Percentiles rank a stretch among this genome's conserved stretches.
These are phyloP conservation scores for Heliopora coerulea DNA, from an alignment of 92 coral and sea anemone species.

Conservation along the genomic window DNA sequence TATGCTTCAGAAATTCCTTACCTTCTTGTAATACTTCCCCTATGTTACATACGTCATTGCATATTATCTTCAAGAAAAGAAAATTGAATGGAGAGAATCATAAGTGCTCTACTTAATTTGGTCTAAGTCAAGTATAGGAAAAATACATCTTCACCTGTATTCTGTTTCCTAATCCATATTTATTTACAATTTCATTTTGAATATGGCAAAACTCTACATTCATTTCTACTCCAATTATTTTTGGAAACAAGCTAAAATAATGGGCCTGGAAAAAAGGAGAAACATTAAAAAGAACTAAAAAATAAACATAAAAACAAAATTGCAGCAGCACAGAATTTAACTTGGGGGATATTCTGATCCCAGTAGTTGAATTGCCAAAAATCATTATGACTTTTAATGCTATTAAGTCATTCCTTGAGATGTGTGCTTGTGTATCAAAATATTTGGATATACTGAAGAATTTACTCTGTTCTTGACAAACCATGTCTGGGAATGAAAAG, in stretches of 20 bases:
- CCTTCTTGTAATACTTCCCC: slow-evolving; percentile 33
- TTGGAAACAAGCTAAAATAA: slow-evolving; percentile 57
- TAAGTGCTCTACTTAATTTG: too few species aligned
- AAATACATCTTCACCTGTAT: slow-evolving; percentile 53
- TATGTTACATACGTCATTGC: slow-evolving; percentile 69
- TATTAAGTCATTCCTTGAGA: too few species aligned
- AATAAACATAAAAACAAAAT: not conserved
- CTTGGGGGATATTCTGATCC: too few species aligned
- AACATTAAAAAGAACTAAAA: not conserved
- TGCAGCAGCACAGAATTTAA: too few species aligned
- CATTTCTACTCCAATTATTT: slow-evolving; percentile 77
- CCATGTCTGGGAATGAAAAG: too few species aligned
- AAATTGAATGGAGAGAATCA: not conserved
- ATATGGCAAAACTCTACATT: slow-evolving; percentile 62
- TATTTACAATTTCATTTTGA: slow-evolving; percentile 60
- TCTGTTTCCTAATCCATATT: slow-evolving; percentile 59
- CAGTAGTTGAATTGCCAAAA: too few species aligned
- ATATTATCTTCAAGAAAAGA: slow-evolving; percentile 50
- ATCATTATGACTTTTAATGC: too few species aligned
- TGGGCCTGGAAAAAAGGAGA: slow-evolving; percentile 55
- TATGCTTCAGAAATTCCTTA: not conserved
- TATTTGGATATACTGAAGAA: too few species aligned
- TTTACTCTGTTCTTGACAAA: too few species aligned
- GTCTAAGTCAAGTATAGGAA: not conserved
- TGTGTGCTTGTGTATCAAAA: too few species aligned